Evolutionary conservation across 2,797 vertebrate species (phyloP), one percentile per base, ranked within the genome.

Genomic region (Tinamus major): DNA sequence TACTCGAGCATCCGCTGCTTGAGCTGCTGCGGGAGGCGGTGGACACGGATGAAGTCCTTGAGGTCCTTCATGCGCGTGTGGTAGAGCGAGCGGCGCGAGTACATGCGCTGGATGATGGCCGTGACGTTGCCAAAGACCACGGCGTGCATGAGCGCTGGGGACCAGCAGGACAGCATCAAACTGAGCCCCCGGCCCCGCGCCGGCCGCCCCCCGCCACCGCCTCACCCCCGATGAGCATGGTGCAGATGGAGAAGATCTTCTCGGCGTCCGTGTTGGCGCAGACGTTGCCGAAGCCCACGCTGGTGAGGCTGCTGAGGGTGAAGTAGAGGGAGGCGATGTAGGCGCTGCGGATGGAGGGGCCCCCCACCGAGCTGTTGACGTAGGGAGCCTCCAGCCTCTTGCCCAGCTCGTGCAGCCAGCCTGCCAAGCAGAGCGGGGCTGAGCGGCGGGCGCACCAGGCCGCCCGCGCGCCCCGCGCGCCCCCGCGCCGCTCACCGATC

Each of bases 51-150:
- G 95, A 99, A 99, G 95, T 99, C 99, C 94, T 99, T 99, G 62
- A 99, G 98, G 95, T 99, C 99, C 96, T 99, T 99, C 98, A 99
- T 98, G 74, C 98, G 98, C 8, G 98, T 98, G 97, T 99, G 99
- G 97, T 99, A 99, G 92, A 99, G 98, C 0, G 99, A 99, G 46
- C 99, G 99, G 7, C 99, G 98, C 0, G 99, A 99, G 94, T 99
- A 99, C 99, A 99, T 99, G 93, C 99, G 99, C 98, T 99, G 99
- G 97, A 99, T 99, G 97, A 99, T 99, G 97, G 99, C 99, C 0
- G 99, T 99, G 88, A 99, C 99, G 0, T 99, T 99, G 42, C 99
- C 99, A 2, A 99, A 99, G 87, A 99, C 99, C 48, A 99, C 99
- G 0, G 99, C 99, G 4, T 99, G 99, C 99, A 99, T 99, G 96